Percentiles rank a stretch among this genome's conserved stretches.
Evolutionary conservation across 2,797 vertebrate species (phyloP).

Genomic region (Lepilemur septentrionalis): DNA sequence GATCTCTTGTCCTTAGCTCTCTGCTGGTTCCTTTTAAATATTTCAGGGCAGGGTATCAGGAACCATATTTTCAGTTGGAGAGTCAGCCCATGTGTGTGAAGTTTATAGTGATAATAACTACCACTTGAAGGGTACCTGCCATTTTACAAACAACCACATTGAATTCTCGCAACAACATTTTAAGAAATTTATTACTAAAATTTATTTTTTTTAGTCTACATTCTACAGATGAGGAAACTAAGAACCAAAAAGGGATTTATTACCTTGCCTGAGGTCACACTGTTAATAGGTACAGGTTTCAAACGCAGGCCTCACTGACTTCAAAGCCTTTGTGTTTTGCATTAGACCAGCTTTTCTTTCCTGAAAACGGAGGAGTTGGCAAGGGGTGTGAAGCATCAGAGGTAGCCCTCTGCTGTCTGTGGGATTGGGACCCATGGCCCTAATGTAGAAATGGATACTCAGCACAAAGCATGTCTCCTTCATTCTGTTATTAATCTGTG

Average conservation of each 20-base stretch:
- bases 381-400: background rate
- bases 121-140: background rate
- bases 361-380: background rate
- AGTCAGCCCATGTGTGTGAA: background rate
- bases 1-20: background rate
- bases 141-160: background rate
- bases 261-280: background rate
- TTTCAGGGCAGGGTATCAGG: slow-evolving; percentile 35
- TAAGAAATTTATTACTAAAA: background rate
- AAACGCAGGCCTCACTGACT: background rate
- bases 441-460: background rate
- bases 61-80: slow-evolving; percentile 17
- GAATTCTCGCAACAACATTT: background rate
- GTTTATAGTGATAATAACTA: background rate
- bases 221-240: background rate
- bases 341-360: background rate
- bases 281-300: background rate
- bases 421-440: background rate
- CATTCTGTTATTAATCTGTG: background rate
- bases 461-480: background rate
- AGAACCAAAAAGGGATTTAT: background rate
- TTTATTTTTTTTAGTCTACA: background rate
- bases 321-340: background rate
- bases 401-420: background rate
- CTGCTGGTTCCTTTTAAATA: slow-evolving; percentile 50